These are phyloP conservation scores for Brachylomia viminalis DNA, from an alignment of 2,888 invertebrate species.

Conservation along the genomic window DNA sequence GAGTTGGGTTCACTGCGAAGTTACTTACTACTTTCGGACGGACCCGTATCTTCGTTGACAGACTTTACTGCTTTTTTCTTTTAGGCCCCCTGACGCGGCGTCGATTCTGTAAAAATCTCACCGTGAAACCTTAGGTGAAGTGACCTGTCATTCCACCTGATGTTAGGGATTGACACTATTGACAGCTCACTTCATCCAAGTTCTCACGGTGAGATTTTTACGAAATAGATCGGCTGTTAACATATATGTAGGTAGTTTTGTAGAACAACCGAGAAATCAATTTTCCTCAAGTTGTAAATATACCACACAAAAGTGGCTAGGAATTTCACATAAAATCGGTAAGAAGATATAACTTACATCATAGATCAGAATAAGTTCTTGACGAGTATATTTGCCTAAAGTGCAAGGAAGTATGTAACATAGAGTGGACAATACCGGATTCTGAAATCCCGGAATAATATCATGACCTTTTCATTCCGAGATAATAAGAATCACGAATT, in stretches of 20 bases:
- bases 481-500: neutral
- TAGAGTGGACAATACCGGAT: neutral
- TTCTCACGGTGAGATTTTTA: no score
- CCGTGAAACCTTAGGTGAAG: neutral
- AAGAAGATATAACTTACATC: neutral
- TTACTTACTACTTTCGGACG: no score
- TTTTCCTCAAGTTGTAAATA: slow-evolving; percentile 1
- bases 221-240: neutral
- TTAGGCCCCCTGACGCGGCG: no score
- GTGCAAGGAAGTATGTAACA: neutral
- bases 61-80: no score
- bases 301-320: no score
- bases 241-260: neutral
- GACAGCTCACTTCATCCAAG: neutral
- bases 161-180: neutral
- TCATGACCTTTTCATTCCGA: neutral
- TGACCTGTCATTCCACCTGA: neutral
- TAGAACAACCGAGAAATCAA: neutral
- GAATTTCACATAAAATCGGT: neutral
- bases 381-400: neutral
- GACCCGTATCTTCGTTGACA: no score
- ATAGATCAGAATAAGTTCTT: neutral
- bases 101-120: neutral
- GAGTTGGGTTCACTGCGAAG: no score
- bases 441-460: neutral